Percentiles rank a stretch among this genome's conserved stretches.
These are phyloP conservation scores for Theristicus caerulescens DNA, from an alignment of 2,113 vertebrate species.

Conservation along the genomic window DNA sequence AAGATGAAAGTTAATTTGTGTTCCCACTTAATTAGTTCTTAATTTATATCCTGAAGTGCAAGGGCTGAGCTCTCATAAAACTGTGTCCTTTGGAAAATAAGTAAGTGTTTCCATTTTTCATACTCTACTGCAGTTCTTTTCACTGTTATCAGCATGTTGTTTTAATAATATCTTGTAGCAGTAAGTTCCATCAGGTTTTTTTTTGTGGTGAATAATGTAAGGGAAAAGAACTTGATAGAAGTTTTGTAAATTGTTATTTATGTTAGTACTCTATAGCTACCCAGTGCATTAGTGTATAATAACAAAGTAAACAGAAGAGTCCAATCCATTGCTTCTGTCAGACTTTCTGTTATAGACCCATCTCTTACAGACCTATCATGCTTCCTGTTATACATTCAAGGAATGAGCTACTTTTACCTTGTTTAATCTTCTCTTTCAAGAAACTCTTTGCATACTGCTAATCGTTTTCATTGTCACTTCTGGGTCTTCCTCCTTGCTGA, in stretches of 20 bases:
- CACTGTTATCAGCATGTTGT: neutral
- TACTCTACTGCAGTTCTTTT: neutral
- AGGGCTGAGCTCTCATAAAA: neutral
- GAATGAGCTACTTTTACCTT: neutral
- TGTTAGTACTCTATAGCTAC: neutral
- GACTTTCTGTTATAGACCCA: neutral
- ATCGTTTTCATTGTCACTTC: neutral
- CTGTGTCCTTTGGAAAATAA: neutral
- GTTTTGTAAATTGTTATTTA: neutral
- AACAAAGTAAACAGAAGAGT: neutral
- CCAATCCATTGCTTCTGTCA: neutral
- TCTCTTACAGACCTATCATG: neutral
- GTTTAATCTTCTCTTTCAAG: neutral
- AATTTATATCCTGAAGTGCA: constrained; percentile 34
- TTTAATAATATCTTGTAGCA: neutral
- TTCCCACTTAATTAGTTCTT: constrained; percentile 27
- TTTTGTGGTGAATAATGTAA: neutral
- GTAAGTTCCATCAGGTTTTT: neutral
- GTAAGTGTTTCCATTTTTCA: constrained; percentile 11
- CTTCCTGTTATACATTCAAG: neutral
- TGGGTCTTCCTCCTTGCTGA: neutral
- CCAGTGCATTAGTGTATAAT: neutral
- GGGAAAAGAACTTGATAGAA: neutral
- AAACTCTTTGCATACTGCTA: neutral
- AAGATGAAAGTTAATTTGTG: constrained; percentile 25